Conservation (phyloP, 1,140 invertebrate species). For the Danaus melanippus region DNA sequence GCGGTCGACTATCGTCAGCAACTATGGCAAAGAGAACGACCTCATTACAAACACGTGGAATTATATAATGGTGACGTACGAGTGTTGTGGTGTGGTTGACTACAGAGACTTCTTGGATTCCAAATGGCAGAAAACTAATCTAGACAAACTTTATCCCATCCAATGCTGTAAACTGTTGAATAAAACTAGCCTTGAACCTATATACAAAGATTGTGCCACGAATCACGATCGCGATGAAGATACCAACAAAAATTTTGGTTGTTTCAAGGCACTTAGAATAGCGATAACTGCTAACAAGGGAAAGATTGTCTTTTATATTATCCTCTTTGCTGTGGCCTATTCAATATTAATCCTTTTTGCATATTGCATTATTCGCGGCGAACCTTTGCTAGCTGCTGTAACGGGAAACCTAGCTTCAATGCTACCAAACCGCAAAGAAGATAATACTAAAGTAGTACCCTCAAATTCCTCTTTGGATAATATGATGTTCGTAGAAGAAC, state of each 20-base stretch:
- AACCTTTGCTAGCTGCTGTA: slow-evolving; percentile 35
- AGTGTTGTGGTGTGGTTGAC: slow-evolving; percentile 47
- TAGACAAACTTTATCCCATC: slow-evolving; percentile 38
- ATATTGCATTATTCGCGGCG: slow-evolving; percentile 47
- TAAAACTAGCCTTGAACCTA: slow-evolving; percentile 29
- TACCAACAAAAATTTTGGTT: slow-evolving; percentile 35
- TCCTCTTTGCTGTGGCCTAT: slow-evolving; percentile 30
- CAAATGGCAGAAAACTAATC: slow-evolving; percentile 38
- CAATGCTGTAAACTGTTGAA: slow-evolving; percentile 51
- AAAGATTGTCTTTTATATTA: slow-evolving; percentile 42
- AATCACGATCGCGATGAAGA: slow-evolving; percentile 14
- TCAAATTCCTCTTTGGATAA: slow-evolving; percentile 38
- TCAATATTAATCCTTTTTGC: slow-evolving; percentile 39
- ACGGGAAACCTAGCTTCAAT: slow-evolving; percentile 14
- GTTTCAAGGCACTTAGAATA: slow-evolving; percentile 38
- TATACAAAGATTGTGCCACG: slow-evolving; percentile 38
- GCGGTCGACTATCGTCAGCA: slow-evolving; percentile 24
- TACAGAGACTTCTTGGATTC: slow-evolving; percentile 44
- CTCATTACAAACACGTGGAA: slow-evolving; percentile 45
- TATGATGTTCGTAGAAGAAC: slow-evolving; percentile 47
- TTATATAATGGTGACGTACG: slow-evolving; percentile 51
- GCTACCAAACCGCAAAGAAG: slow-evolving; percentile 23
- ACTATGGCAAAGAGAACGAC: slow-evolving; percentile 54
- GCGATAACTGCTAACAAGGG: slow-evolving; percentile 37
- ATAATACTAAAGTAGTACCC: slow-evolving; percentile 13